Base-by-base conservation (phyloP, 1,140 invertebrate species). In the Dermatophagoides farinae region DNA sequence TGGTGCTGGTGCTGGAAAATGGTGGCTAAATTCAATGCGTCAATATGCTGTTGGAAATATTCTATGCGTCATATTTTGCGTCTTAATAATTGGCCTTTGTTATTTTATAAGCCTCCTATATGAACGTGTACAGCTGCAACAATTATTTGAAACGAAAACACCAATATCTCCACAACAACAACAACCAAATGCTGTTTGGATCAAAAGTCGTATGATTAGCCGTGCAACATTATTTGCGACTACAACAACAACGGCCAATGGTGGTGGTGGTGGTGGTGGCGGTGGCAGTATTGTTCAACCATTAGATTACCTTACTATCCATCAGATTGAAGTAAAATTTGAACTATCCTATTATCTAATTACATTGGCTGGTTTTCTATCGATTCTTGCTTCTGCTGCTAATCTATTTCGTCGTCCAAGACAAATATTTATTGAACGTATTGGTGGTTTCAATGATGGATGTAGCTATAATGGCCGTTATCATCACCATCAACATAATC, bases 261-360 rank as follows among this genome's bases (percentile, higher is more conserved):
- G 6, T 46, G 10, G 41, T 43, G n/a, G 10, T n/a, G n/a, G 10
- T n/a, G 41, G 41, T 43, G n/a, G 10, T n/a, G 41, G 41, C n/a
- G 51, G 20, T 54, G 18, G 57, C 54, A 31, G 8, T 31, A 31
- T 31, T 31, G 20, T 63, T 61, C 44, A 54, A 53, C 14, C 61
- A 60, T 40, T 40, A 49, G 40, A 54, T 54, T 14, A 59, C 62
- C 22, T 62, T 23, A 51, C 46, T 10, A 18, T 61, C 44, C 54
- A 66, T 9, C 63, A 67, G 58, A 31, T 31, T 31, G 31, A 31
- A 31, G 44, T 67, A 16, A 60, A 62, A 22, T 67, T 67, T 62
- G 66, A 64, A 41, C 31, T 66, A 11, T 64, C 63, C 47, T 67
- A 66, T 53, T 67, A 66, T 52, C 61, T 67, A 37, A 54, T 66